Percentiles rank a stretch among this genome's conserved stretches.
phyloP scores from a whole-genome alignment of 2,113 vertebrate genomes.

The Balaenoptera acutorostrata region DNA sequence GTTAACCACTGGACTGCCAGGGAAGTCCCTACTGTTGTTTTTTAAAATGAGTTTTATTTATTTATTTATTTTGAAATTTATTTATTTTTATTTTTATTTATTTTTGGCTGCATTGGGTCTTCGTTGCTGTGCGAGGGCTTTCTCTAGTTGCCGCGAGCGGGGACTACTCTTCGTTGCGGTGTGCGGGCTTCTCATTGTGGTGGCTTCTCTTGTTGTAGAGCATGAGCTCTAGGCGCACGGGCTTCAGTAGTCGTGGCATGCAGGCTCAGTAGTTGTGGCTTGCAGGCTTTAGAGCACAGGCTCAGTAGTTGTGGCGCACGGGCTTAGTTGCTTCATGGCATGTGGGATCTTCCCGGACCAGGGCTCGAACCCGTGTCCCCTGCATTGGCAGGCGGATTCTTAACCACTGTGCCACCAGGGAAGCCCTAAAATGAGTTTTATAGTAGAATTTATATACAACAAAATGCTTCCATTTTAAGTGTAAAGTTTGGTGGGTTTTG shows the following conservation, averaged over 20 bases:
- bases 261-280: not conserved
- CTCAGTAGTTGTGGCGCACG: too few species aligned
- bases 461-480: not conserved
- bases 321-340: not conserved
- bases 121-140: not conserved
- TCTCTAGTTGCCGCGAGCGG: accelerated
- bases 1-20: too few species aligned
- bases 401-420: not conserved
- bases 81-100: too few species aligned
- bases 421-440: not conserved
- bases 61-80: too few species aligned
- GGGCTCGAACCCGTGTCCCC: not conserved
- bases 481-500: not conserved
- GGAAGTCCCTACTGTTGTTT: too few species aligned
- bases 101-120: not conserved
- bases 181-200: accelerated
- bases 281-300: too few species aligned
- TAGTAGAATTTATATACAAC: not conserved
- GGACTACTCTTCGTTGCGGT: accelerated
- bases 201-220: not conserved
- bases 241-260: too few species aligned
- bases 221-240: too few species aligned
- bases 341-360: not conserved
- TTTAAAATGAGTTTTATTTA: not conserved
- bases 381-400: not conserved